Base-by-base conservation (phyloP, 2,888 invertebrate genomes). In the Heteropelma amictum region DNA sequence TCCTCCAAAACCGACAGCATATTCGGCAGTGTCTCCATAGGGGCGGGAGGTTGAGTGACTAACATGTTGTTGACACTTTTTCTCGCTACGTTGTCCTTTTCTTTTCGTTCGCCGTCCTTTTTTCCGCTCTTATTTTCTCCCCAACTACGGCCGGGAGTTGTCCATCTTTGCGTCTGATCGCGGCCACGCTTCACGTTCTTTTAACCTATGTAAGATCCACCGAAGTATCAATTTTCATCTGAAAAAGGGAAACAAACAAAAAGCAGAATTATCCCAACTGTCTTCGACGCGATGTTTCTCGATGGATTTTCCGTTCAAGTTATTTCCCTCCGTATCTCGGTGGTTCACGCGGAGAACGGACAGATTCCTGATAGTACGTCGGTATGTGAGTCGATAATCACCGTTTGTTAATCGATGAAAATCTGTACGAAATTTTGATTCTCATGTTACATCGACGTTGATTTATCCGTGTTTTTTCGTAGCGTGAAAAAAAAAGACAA, bases 1-100 rank as follows among this genome's bases (percentile, higher is more conserved):
- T 94, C 94, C 90, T 93, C 94, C 89, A 93, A 88, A 82, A 93
- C 93, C 82, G 94, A 93, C 91, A 94, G 91, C 92, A 93, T 94
- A 86, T 93, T 93, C 90, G 89, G 76, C 76, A 72, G 77, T 82
- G 85, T 86, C 80, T 86, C 86, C 83, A 85, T 85, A 77, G 84
- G 83, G 73, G 85, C 82, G 79, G 85, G 81, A 72, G 83, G 82
- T 81, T 85, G 83, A 72, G 85, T 86, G 76, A 85, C 85, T 83
- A 87, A 82, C 87, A 88, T 85, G 35, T 53, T 70, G 82, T 84
- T 81, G 82, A 67, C 21, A 40, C 47, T 38, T 40, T 40, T 35
- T 17, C 4, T 19, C 35, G 14, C 19, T 28, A 54, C 21, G 30
- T 56, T n/a, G 4, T 23, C 21, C 8, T 14, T 14, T 23, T n/a